Evolutionary conservation across 2,888 invertebrate species (phyloP).

Genomic region (Linnaemya tessellans): DNA sequence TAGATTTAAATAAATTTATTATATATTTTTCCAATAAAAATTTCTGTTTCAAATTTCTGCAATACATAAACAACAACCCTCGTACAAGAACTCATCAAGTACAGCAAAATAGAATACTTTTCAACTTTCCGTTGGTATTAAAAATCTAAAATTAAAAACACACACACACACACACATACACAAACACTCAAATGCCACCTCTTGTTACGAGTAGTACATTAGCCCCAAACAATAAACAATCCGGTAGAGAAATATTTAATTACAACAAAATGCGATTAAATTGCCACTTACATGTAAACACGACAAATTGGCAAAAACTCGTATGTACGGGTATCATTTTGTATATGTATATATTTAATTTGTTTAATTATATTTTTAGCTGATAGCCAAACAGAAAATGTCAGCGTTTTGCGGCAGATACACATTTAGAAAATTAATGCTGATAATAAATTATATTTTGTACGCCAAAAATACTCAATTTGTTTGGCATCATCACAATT

Average conservation of each 20-base stretch:
- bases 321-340: neutral
- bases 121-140: constrained; percentile 47
- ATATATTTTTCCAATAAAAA: too few relatives aligned
- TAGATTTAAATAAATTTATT: too few relatives aligned
- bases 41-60: too few relatives aligned
- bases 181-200: neutral
- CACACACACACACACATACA: neutral
- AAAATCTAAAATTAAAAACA: constrained; percentile 3
- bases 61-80: neutral
- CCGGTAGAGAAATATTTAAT: constrained; percentile 41
- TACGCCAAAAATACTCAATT: constrained; percentile 15
- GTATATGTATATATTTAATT: neutral
- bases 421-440: constrained; percentile 10
- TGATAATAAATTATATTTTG: constrained; percentile 11
- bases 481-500: constrained; percentile 56
- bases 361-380: constrained; percentile 16
- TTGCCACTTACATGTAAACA: constrained; percentile 49
- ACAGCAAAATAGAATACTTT: neutral
- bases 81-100: neutral
- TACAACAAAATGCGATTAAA: constrained; percentile 38
- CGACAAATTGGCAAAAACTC: neutral
- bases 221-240: constrained; percentile 50
- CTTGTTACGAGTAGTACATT: constrained; percentile 47
- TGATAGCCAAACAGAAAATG: constrained; percentile 2
- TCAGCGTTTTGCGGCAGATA: constrained; percentile 6